Base-by-base conservation (phyloP, 2,113 vertebrate genomes). In the Riparia riparia region DNA sequence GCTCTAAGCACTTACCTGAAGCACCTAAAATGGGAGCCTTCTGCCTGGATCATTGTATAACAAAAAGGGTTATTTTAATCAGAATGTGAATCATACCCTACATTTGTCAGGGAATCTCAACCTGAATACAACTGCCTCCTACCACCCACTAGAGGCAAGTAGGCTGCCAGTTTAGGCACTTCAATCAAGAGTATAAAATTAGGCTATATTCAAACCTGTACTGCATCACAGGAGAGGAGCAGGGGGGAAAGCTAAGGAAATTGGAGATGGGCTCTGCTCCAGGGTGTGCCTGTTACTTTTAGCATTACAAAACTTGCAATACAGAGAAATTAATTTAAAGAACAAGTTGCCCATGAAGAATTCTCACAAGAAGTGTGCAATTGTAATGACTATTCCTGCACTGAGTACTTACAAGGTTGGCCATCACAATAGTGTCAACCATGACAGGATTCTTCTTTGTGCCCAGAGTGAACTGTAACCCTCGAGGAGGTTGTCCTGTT, bases 341-440 rank as follows among this genome's bases (percentile, higher is more conserved):
- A 84, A 65, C 37, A 76, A 44, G 17, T 34, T 64, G n/a, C 17
- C 69, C 18, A 34, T 7, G 8, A 61, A 31, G 57, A 93, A 41
- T 63, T 86, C 53, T 82, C 44, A 76, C 25, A 22, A 63, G 39
- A 19, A 72, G 6, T 1, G 3, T 77, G 73, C 41, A 72, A 25
- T 6, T 31, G 20, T 10, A 37, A 31, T 15, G 41, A 47, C 45
- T 41, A 12, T 82, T 76, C 68, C 39, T 44, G 28, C 21, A 42
- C 41, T 56, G 22, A 86, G 69, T 57, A 97, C 99, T 98, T 96
- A 99, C 99, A 45, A 99, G 98, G 94, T 99, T 99, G 89, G 99
- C 99, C 99, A 99, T 99, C 95, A 99, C 99, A 84, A 99, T 98
- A 15, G 99, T 99, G 96, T 99, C 99, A 58, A 99, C 98, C 94